Evolutionary conservation across 2,888 invertebrate genomes (phyloP), one percentile per base, ranked within the genome.

Genomic region (Polydrusus pterygomalis): DNA sequence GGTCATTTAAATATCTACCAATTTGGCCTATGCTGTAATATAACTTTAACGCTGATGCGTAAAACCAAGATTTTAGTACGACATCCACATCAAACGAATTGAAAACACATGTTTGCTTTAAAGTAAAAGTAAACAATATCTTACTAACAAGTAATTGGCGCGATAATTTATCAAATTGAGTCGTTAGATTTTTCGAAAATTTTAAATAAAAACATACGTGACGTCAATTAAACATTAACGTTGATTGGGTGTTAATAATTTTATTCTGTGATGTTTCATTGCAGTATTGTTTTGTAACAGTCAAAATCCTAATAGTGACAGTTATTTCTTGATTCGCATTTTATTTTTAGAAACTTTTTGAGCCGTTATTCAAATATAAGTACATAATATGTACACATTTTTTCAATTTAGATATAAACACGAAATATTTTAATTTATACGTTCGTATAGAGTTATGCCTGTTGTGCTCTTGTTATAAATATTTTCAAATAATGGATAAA

Each of bases 71-170:
- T 51, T 51, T 7, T 18, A 20, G 10, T 20, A 11, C 43, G 15
- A 49, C 47, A 15, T 51, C 8, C 51, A 51, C 20, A 20, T 20
- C 51, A 51, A 20, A 20, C 18, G 20, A 51, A 20, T 18, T 9
- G 11, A 51, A 51, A 51, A 51, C 20, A 20, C 51, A 20, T 20
- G 20, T 51, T 51, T 51, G 20, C 13, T 51, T 51, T 51, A 51
- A 51, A 20, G 11, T 13, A 11, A 51, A 18, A 18, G 7, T 34
- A 34, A 18, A 10, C 43, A 13, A 20, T 51, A 20, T 51, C 20
- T 51, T 9, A 17, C 17, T 6, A 49, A 51, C 18, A 11, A 20
- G 7, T 51, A 8, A 51, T 51, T 18, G 20, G 2, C 6, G 11
- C 13, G 13, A 51, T 51, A 18, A 51, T 11, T 20, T 51, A 15